phyloP scores from a whole-genome alignment of 2,888 invertebrate genomes.

The Trichopoda pennipes region DNA sequence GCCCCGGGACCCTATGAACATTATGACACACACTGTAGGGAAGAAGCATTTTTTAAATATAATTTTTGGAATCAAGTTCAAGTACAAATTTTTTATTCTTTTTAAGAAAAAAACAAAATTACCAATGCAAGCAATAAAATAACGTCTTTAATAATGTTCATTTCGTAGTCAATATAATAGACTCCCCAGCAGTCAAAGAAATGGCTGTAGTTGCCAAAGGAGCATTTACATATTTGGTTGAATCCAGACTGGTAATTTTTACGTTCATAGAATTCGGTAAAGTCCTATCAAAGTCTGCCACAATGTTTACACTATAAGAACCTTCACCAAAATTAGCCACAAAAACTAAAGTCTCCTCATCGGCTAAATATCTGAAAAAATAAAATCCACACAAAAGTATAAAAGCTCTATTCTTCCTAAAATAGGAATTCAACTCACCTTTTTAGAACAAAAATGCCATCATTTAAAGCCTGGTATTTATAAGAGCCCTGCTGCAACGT shows the following conservation, averaged over 20 bases:
- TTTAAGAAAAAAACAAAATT: too few species aligned
- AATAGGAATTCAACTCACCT: slow-evolving; percentile 70
- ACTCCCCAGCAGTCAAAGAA: slow-evolving; percentile 61
- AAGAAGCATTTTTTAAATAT: too few species aligned
- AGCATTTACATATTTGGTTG: slow-evolving; percentile 52
- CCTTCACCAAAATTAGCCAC: slow-evolving; percentile 74
- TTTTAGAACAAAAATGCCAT: slow-evolving; percentile 74
- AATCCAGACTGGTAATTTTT: slow-evolving; percentile 64
- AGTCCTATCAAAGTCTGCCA: slow-evolving; percentile 60
- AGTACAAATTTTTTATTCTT: too few species aligned
- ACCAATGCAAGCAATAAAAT: too few species aligned
- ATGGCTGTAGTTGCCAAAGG: slow-evolving; percentile 24
- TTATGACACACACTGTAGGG: too few species aligned
- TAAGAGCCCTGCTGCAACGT: slow-evolving; percentile 74
- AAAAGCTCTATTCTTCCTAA: background rate
- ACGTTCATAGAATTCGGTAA: slow-evolving; percentile 63
- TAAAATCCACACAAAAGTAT: too few species aligned
- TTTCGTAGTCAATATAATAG: slow-evolving; percentile 59
- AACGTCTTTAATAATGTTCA: slow-evolving; percentile 19
- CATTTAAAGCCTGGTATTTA: slow-evolving; percentile 74
- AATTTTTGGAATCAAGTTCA: too few species aligned
- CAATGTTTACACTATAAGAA: slow-evolving; percentile 69
- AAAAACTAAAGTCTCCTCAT: slow-evolving; percentile 70
- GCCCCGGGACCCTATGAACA: too few species aligned
- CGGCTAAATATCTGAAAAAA: slow-evolving; percentile 68